These are phyloP conservation scores for Meta bourneti DNA, from an alignment of 2,888 invertebrate species.

Conservation along the genomic window DNA sequence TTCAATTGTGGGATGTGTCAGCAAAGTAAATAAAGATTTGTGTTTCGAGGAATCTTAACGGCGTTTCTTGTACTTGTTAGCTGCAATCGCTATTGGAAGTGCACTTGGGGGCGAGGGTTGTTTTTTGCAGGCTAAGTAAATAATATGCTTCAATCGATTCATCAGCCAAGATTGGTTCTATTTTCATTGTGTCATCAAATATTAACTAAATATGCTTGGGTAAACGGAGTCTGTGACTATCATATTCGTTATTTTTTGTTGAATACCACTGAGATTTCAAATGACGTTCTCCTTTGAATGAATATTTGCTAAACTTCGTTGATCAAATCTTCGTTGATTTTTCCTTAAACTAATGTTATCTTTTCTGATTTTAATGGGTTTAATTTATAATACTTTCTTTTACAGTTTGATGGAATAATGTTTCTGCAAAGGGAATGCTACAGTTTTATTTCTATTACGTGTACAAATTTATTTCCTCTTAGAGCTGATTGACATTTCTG, in stretches of 20 bases:
- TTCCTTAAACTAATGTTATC: not conserved
- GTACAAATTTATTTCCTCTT: too few relatives aligned
- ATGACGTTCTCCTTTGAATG: not conserved
- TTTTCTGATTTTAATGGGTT: not conserved
- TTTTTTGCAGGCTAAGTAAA: not conserved
- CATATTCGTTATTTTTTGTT: not conserved
- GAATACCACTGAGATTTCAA: not conserved
- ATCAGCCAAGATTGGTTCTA: not conserved
- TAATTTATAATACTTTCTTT: not conserved
- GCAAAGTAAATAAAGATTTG: not conserved
- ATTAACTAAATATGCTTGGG: not conserved
- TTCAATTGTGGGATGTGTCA: constrained; percentile 12
- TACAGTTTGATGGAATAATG: too few relatives aligned
- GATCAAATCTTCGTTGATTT: not conserved
- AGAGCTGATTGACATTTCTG: too few relatives aligned
- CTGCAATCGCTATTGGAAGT: not conserved
- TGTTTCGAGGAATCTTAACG: not conserved
- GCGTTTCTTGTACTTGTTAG: not conserved
- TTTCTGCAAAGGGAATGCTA: too few relatives aligned
- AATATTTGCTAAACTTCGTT: not conserved
- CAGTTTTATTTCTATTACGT: too few relatives aligned
- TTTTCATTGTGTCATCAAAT: not conserved
- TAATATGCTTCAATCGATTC: not conserved
- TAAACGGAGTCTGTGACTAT: not conserved
- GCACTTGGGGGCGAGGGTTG: not conserved